Evolutionary conservation across 2,113 vertebrate genomes (phyloP).

Genomic region (Tonatia bakeri): DNA sequence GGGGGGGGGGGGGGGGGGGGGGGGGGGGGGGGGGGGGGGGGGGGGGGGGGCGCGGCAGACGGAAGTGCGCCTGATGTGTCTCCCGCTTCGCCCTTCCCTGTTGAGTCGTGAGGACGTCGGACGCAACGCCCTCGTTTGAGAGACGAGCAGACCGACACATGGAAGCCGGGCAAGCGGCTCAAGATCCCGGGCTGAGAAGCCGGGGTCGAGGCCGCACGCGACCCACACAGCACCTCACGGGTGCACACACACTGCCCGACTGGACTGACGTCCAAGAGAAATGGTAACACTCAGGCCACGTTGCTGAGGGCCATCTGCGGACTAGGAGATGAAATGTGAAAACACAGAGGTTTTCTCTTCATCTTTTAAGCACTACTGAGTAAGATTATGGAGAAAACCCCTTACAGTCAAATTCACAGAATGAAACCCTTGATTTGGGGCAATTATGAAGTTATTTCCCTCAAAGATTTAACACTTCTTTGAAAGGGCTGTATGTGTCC

Average conservation of each 20-base stretch:
- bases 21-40: no score
- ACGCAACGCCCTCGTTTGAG: neutral
- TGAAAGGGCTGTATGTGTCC: neutral
- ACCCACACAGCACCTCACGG: neutral
- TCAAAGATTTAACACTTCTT: neutral
- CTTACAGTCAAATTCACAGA: neutral
- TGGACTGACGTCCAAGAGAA: neutral
- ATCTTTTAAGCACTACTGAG: neutral
- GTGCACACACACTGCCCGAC: neutral
- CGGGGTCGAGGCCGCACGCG: neutral
- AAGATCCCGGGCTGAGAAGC: neutral
- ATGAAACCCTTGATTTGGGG: neutral
- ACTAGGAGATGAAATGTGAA: neutral
- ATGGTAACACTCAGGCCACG: neutral
- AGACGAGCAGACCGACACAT: neutral
- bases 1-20: rapidly evolving
- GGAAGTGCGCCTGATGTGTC: neutral
- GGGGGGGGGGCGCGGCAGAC: rapidly evolving
- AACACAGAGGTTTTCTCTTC: neutral
- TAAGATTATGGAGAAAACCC: neutral
- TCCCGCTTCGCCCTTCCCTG: neutral
- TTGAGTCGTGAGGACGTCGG: neutral
- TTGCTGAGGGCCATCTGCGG: neutral
- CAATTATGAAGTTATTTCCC: neutral
- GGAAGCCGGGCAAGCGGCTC: neutral